Conservation (phyloP, 2,797 vertebrate genomes). For the Garrulus glandarius region DNA sequence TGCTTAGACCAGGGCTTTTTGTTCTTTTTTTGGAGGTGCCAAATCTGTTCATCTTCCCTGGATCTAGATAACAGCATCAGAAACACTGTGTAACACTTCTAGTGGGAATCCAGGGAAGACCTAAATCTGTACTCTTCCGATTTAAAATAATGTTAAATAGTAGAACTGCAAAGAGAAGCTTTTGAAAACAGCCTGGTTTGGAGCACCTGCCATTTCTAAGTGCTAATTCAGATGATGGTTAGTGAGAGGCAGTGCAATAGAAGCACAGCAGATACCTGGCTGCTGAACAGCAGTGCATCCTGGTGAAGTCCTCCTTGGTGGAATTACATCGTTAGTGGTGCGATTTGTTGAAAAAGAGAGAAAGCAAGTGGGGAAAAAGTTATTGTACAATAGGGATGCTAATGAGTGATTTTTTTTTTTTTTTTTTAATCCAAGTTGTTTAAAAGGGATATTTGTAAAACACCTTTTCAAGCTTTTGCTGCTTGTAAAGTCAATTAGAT, state of each 20-base stretch:
- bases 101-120: slow-evolving; percentile 35
- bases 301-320: neutral
- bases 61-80: slow-evolving; percentile 29
- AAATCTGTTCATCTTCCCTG: slow-evolving; percentile 41
- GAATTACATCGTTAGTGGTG: neutral
- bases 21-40: slow-evolving; percentile 51
- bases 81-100: slow-evolving; percentile 43
- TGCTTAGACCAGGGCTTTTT: slow-evolving; percentile 37
- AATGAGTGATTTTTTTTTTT: neutral
- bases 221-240: neutral
- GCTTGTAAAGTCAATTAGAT: slow-evolving; percentile 8
- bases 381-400: neutral
- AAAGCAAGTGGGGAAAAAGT: neutral
- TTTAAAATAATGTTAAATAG: slow-evolving; percentile 31
- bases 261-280: neutral
- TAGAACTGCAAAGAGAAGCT: neutral
- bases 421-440: neutral
- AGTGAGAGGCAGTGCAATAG: neutral
- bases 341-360: neutral
- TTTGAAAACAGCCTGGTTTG: neutral
- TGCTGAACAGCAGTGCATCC: neutral
- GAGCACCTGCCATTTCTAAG: slow-evolving; percentile 5
- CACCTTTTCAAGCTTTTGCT: neutral
- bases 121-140: slow-evolving; percentile 25
- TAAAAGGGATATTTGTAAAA: neutral